phyloP scores from a whole-genome alignment of 2,888 invertebrate species.

The Neoaliturus tenellus region DNA sequence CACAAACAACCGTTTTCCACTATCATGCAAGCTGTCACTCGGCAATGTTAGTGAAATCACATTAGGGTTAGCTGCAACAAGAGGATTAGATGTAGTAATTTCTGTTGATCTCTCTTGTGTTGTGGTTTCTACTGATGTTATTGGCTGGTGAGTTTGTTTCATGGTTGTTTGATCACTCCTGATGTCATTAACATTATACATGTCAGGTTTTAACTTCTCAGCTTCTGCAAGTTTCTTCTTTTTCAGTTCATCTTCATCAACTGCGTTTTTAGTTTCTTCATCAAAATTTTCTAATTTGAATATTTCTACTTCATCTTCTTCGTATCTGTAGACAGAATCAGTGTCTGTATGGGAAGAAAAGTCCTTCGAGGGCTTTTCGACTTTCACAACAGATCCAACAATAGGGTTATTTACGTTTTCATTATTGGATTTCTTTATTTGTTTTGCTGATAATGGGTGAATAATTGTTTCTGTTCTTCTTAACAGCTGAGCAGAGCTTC shows the following conservation, averaged over 20 bases:
- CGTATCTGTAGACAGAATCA: slow-evolving; percentile 69
- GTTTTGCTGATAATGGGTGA: slow-evolving; percentile 5
- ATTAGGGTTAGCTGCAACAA: slow-evolving; percentile 43
- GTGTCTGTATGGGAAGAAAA: not conserved
- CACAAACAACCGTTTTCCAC: slow-evolving; percentile 84
- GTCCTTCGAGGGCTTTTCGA: not conserved
- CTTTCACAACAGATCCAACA: slow-evolving; percentile 13
- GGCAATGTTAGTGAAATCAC: slow-evolving; percentile 54
- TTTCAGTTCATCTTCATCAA: slow-evolving; percentile 25
- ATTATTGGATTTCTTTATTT: not conserved
- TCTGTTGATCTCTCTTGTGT: slow-evolving; percentile 1
- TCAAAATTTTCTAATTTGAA: slow-evolving; percentile 70
- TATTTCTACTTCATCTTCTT: slow-evolving; percentile 73
- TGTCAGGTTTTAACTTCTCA: not conserved
- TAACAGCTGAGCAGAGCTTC: not conserved
- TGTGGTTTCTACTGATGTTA: not conserved
- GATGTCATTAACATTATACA: not conserved
- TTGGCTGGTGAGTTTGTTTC: not conserved
- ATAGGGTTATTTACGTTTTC: not conserved
- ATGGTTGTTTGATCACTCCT: not conserved
- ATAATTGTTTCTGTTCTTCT: slow-evolving; percentile 32
- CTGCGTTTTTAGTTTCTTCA: slow-evolving; percentile 28
- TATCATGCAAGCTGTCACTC: slow-evolving; percentile 66
- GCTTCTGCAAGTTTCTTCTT: not conserved
- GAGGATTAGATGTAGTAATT: not conserved